phyloP scores from a whole-genome alignment of 2,797 vertebrate species.

The Centroberyx gerrardi region DNA sequence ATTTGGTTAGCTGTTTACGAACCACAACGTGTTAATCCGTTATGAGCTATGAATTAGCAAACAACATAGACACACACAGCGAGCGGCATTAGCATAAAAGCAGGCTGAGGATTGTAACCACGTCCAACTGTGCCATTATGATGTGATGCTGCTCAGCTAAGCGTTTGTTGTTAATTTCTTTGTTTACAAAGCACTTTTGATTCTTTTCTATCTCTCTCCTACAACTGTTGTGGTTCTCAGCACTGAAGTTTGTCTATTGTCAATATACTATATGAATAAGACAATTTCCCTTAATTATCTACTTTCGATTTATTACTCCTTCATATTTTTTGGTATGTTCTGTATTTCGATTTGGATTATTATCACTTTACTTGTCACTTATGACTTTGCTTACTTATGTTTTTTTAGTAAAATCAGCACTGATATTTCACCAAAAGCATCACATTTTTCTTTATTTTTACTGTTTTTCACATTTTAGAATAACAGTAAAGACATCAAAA shows the following conservation, averaged over 20 bases:
- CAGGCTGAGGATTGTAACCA: slow-evolving; percentile 20
- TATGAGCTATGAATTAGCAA: slow-evolving; percentile 56
- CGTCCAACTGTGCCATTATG: slow-evolving; percentile 33
- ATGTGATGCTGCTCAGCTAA: slow-evolving; percentile 21
- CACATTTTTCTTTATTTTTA: too few relatives aligned
- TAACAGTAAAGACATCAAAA: too few relatives aligned
- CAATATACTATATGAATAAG: not conserved
- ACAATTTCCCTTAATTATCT: not conserved
- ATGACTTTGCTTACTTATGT: too few relatives aligned
- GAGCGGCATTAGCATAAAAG: slow-evolving; percentile 50
- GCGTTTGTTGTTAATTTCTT: slow-evolving; percentile 19
- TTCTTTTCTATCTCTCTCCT: not conserved
- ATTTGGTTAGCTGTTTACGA: slow-evolving; percentile 64
- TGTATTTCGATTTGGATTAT: not conserved
- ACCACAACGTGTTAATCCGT: slow-evolving; percentile 58
- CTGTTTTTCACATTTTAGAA: too few relatives aligned
- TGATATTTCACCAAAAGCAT: too few relatives aligned
- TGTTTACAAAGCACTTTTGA: slow-evolving; percentile 14
- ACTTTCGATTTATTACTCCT: not conserved
- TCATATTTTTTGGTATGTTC: not conserved
- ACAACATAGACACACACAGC: slow-evolving; percentile 25
- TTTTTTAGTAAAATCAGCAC: too few relatives aligned
- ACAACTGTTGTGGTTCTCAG: not conserved
- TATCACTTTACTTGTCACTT: too few relatives aligned
- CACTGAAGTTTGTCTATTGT: not conserved